phyloP scores from a whole-genome alignment of 2,113 vertebrate genomes.

The Pyxicephalus adspersus region DNA sequence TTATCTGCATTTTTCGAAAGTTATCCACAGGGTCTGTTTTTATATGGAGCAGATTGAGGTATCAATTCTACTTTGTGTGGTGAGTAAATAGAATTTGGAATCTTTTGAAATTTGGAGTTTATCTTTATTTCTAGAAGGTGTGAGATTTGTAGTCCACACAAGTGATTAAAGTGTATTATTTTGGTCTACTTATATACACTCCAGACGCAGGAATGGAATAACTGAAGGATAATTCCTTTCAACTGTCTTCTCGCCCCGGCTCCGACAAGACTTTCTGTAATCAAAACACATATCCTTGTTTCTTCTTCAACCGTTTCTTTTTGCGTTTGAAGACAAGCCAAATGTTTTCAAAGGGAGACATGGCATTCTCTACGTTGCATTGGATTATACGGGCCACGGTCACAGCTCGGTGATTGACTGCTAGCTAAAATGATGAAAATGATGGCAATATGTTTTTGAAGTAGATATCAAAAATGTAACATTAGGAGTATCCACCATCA shows the following conservation, averaged over 20 bases:
- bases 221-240: background rate
- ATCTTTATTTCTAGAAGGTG: background rate
- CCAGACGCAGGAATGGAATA: background rate
- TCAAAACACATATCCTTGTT: constrained; percentile 2
- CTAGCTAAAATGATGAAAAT: background rate
- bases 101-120: background rate
- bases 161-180: background rate
- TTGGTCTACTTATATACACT: background rate
- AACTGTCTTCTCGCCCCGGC: background rate
- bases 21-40: no score
- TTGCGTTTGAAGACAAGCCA: background rate
- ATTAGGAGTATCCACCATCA: no score
- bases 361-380: background rate
- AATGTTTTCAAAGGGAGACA: background rate
- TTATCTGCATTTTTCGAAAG: no score
- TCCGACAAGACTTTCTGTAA: background rate
- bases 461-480: background rate
- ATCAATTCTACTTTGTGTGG: no score
- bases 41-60: no score
- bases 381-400: background rate
- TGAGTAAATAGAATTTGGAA: no score
- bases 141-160: background rate
- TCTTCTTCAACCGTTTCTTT: constrained; percentile 1
- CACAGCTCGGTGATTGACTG: background rate
- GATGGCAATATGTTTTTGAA: background rate